phyloP scores from a whole-genome alignment of 2,113 vertebrate genomes.

The Sprattus sprattus region DNA sequence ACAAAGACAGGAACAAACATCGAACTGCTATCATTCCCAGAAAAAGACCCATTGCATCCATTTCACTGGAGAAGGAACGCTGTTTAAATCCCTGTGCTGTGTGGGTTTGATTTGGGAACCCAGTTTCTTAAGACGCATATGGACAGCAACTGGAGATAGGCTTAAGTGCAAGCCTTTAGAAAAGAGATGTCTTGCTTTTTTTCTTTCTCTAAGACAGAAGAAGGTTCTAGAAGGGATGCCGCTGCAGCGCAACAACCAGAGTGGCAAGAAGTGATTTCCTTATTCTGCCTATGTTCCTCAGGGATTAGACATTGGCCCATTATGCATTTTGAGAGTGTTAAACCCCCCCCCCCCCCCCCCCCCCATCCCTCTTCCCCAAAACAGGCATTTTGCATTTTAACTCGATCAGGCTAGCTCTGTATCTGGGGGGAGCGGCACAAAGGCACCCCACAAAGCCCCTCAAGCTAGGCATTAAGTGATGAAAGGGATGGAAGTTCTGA shows the following conservation, averaged over 20 bases:
- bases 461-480: neutral
- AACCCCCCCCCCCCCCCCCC: too few species aligned
- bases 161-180: neutral
- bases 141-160: slow-evolving; percentile 3
- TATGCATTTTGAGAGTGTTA: neutral
- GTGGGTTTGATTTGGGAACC: neutral
- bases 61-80: neutral
- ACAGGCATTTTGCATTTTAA: slow-evolving; percentile 9
- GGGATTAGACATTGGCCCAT: neutral
- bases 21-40: neutral
- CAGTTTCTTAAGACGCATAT: neutral
- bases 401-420: neutral
- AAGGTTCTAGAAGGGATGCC: neutral
- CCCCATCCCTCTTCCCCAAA: neutral
- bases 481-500: neutral
- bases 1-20: neutral
- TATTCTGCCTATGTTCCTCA: neutral
- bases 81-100: neutral
- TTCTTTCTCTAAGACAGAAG: neutral
- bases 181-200: neutral
- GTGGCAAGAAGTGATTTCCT: neutral
- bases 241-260: neutral
- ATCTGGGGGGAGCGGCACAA: neutral
- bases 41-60: neutral
- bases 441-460: slow-evolving; percentile 8